Evolutionary conservation across 1,140 invertebrate species (phyloP).

Genomic region (Zaprionus ghesquierei): DNA sequence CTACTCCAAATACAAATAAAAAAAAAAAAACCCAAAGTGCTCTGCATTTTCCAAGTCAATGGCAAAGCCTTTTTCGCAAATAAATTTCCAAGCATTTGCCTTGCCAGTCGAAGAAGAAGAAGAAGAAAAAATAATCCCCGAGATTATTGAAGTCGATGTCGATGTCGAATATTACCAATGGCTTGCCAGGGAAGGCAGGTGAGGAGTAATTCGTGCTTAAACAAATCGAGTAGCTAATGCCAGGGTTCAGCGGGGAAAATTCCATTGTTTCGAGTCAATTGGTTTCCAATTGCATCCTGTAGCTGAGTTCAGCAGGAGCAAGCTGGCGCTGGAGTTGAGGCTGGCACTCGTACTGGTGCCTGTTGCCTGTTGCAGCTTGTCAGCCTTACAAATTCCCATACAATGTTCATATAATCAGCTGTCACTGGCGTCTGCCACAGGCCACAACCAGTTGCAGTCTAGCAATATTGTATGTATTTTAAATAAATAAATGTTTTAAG

Average conservation of each 20-base stretch:
- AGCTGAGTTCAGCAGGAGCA: not conserved
- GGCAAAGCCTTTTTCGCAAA: slow-evolving; percentile 1
- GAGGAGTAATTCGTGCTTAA: not conserved
- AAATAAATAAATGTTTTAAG: slow-evolving; percentile 67
- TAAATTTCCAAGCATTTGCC: slow-evolving; percentile 8
- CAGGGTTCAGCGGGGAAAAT: slow-evolving; percentile 11
- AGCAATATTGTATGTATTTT: slow-evolving; percentile 33
- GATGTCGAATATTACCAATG: slow-evolving; percentile 1
- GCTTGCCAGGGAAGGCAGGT: too few relatives aligned
- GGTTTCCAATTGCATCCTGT: slow-evolving; percentile 25
- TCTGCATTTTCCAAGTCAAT: slow-evolving; percentile 41
- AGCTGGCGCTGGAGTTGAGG: not conserved
- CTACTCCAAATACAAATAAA: not conserved
- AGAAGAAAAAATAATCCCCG: not conserved
- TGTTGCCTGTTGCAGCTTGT: too few relatives aligned
- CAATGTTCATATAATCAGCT: slow-evolving; percentile 60
- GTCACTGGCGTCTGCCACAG: slow-evolving; percentile 18
- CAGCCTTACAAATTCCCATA: slow-evolving; percentile 66
- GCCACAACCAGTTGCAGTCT: slow-evolving; percentile 13
- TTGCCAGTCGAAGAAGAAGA: slow-evolving; percentile 7
- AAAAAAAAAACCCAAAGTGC: slow-evolving; percentile 1
- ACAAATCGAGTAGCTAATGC: not conserved
- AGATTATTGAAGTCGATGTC: slow-evolving; percentile 17
- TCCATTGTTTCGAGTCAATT: slow-evolving; percentile 30
- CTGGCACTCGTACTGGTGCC: slow-evolving; percentile 23